Base-by-base conservation (phyloP, 2,797 vertebrate genomes). In the Apogon hyalosoma region DNA sequence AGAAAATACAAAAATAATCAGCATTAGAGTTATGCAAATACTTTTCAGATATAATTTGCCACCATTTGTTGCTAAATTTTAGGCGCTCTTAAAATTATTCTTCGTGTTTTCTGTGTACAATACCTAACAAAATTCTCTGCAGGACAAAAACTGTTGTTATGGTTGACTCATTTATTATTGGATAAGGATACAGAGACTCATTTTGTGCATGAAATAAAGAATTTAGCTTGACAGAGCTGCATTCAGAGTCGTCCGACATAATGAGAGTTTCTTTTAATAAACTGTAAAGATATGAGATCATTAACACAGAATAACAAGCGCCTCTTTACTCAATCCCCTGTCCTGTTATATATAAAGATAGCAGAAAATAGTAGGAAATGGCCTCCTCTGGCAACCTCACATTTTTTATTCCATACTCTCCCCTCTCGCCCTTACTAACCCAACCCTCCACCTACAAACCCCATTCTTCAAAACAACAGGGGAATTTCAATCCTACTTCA, bases 401-500 rank as follows among this genome's bases (percentile, higher is more conserved):
- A 87, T 77, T 71, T 84, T 56, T 78, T 63, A 83, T 90, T 85
- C 69, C 36, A 78, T 75, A 81, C 50, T 71, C 73, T 76, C 64
- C 63, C 66, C 69, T 77, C 75, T 88, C 18, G 2, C 66, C 71
- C 69, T 79, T 49, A 56, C 67, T 72, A 73, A 77, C 79, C 71
- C 80, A 54, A 40, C 62, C 79, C 67, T 86, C 67, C 65, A 84
- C 81, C 80, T 66, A 69, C 53, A 84, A 80, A 76, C 56, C 79
- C 66, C 56, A 70, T 76, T 86, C 75, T 86, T 77, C 73, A 72
- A 80, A 65, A 80, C 70, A 88, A 81, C 82, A 80, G 47, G 80
- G 84, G 88, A 90, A 91, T 91, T 91, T 88, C 86, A 89, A 87
- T 80, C 73, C 78, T 80, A 82, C 84, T 88, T 87, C 84, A 91